A percentile compares a stretch with the other conserved stretches of the same genome.
These are phyloP conservation scores for Brachystomella parvula DNA, from an alignment of 1,140 invertebrate species.

Conservation along the genomic window DNA sequence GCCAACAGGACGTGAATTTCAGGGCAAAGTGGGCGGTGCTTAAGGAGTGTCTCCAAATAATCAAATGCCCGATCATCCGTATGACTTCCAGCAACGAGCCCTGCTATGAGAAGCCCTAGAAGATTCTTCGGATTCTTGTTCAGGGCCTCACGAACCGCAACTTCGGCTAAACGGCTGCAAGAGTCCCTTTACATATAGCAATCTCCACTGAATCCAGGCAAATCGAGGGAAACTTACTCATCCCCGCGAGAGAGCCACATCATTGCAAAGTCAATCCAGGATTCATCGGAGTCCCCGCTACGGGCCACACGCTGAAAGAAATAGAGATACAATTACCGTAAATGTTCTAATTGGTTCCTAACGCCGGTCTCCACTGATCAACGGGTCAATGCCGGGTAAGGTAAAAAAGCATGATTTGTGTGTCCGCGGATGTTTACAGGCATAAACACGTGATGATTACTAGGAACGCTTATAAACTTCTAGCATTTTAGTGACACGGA, in stretches of 20 bases:
- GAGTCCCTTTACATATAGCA: not conserved
- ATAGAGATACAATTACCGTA: no score
- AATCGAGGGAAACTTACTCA: not conserved
- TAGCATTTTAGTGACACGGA: no score
- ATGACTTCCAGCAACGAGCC: slow-evolving; percentile 20
- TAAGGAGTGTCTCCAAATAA: slow-evolving; percentile 15
- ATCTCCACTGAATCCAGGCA: not conserved
- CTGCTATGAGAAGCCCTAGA: slow-evolving; percentile 22
- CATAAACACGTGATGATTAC: no score
- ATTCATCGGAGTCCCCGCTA: slow-evolving; percentile 7
- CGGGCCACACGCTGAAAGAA: slow-evolving; percentile 24
- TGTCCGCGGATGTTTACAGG: no score
- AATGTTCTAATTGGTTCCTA: no score
- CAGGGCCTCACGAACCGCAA: slow-evolving; percentile 26
- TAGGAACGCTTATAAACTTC: no score
- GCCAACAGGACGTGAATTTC: slow-evolving; percentile 28
- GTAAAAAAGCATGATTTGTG: no score
- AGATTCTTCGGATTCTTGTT: slow-evolving; percentile 18
- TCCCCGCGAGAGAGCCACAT: slow-evolving; percentile 23
- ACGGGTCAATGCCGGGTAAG: no score
- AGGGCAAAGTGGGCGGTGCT: slow-evolving; percentile 16
- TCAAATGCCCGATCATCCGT: slow-evolving; percentile 20
- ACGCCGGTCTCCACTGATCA: no score
- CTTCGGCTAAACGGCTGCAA: slow-evolving; percentile 25
- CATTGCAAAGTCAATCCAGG: slow-evolving; percentile 28